A percentile compares a stretch with the other conserved stretches of the same genome.
phyloP scores from a whole-genome alignment of 2,888 invertebrate species.

The Eueremaeus valkanovi region DNA sequence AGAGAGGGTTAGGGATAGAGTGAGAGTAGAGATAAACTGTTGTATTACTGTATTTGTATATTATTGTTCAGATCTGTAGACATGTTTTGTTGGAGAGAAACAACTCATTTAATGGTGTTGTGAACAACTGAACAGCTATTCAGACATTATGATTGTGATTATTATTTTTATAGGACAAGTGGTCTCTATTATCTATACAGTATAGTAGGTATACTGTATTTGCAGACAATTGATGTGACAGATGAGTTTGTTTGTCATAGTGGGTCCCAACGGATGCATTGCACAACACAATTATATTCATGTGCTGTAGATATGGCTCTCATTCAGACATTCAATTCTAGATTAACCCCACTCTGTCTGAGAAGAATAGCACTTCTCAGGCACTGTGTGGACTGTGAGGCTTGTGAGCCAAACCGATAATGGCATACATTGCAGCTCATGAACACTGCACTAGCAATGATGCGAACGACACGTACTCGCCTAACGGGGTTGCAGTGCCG shows the following conservation, averaged over 20 bases:
- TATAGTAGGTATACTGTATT: background rate
- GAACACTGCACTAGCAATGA: constrained; percentile 17
- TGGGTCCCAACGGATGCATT: constrained; percentile 28
- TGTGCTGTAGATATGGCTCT: background rate
- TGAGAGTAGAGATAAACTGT: background rate
- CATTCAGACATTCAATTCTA: constrained; percentile 15
- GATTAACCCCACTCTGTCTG: constrained; percentile 23
- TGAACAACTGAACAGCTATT: constrained; percentile 6
- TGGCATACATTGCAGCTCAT: background rate
- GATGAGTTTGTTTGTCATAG: constrained; percentile 6
- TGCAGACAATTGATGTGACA: constrained; percentile 32
- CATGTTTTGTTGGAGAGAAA: background rate
- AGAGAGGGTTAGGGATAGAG: too few relatives aligned
- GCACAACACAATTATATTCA: constrained; percentile 10
- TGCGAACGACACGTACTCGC: constrained; percentile 18
- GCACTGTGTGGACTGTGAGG: too few relatives aligned
- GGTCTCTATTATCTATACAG: too few relatives aligned
- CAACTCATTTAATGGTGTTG: constrained; percentile 24
- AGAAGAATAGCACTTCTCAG: constrained; percentile 21
- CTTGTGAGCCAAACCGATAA: constrained; percentile 21
- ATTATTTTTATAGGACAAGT: constrained; percentile 12
- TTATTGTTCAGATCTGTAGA: background rate
- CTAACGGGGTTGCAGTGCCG: background rate
- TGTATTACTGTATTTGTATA: background rate
- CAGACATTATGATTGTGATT: background rate